Percentiles rank a stretch among this genome's conserved stretches.
Conservation (phyloP, 2,797 vertebrate species). For the Pseudochirops corinnae region DNA sequence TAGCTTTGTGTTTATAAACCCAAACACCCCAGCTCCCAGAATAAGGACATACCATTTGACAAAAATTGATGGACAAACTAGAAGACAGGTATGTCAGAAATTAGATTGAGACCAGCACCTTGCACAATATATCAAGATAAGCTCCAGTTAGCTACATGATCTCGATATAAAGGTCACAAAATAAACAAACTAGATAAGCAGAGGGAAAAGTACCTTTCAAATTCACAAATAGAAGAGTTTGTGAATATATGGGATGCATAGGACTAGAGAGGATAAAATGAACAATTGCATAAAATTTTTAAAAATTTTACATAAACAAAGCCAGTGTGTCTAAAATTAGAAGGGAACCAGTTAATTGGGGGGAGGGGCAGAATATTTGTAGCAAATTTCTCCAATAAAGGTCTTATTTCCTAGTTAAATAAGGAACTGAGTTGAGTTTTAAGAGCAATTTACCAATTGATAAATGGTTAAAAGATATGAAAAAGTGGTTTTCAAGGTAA, state of each 20-base stretch:
- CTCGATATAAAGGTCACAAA: background rate
- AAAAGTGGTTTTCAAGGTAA: background rate
- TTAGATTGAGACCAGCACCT: background rate
- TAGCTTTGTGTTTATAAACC: background rate
- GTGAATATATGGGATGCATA: background rate
- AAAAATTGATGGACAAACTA: background rate
- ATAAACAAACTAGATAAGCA: background rate
- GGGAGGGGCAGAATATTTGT: background rate
- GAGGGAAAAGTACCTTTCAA: background rate
- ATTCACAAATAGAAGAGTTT: background rate
- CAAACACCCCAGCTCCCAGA: background rate
- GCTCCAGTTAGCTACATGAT: background rate
- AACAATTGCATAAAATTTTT: background rate
- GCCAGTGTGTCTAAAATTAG: background rate
- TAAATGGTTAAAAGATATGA: background rate
- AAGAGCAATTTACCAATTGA: background rate
- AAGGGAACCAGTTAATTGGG: background rate
- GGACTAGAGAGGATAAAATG: background rate
- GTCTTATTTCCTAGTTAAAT: background rate
- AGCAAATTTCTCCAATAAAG: background rate
- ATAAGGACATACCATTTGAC: background rate
- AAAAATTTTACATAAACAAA: background rate
- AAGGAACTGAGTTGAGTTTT: background rate
- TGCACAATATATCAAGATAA: background rate
- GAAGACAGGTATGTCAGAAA: background rate